Evolutionary conservation across 2,888 invertebrate species (phyloP), one percentile per base, ranked within the genome.

Genomic region (Oscheius sp.): DNA sequence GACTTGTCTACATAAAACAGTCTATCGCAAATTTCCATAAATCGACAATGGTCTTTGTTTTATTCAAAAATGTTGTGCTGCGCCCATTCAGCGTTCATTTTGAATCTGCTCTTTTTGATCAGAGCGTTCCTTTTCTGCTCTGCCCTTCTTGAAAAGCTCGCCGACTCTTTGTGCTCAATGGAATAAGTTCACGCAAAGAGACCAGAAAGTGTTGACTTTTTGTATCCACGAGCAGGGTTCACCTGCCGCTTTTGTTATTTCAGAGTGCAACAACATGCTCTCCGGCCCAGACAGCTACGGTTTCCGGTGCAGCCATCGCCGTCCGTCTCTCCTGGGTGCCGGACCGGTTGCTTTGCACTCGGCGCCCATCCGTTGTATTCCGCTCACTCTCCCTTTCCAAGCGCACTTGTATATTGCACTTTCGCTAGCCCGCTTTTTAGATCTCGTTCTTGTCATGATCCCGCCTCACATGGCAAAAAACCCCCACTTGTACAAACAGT

Each of bases 301-400:
- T 65, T 65, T 42, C 39, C 52, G 55, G 65, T 53, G 65, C 39
- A 52, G 39, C 52, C 39, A 31, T 39, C 52, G 10, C 65, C 53
- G 65, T 33, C 39, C 12, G 65, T 37, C 45, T 42, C 42, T 17
- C 37, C 57, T 12, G 34, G 58, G 39, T 42, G 23, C 37, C 64
- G 48, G 50, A 50, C 64, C 64, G 48, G 64, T 50, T 48, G 64
- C 64, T 27, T 45, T 61, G 61, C 61, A 61, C 61, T 61, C 39
- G 45, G 39, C 42, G 61, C 27, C 61, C 61, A 61, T 61, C 61
- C 45, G 61, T 45, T 61, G 61, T 61, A 61, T 61, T 45, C 61
- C 61, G 45, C 61, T 45, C 65, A 52, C 65, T 65, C 50, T 65
- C 65, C 65, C 55, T 65, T 65, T 65, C 65, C 65, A 48, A 64